Percentiles rank a stretch among this genome's conserved stretches.
Evolutionary conservation across 2,888 invertebrate species (phyloP).

Genomic region (Ochropleura leucogaster): DNA sequence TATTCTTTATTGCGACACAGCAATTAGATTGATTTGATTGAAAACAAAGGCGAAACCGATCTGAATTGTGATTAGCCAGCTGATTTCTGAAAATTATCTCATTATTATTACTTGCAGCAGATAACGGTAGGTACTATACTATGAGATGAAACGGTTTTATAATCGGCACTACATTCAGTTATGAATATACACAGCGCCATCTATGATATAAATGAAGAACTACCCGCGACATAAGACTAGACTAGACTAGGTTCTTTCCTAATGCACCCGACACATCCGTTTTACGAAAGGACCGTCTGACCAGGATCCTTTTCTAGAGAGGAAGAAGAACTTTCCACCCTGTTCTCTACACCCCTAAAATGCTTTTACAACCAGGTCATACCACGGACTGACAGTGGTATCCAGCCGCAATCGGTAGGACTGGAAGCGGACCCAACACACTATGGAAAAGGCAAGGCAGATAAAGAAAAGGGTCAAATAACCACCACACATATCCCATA

Average conservation of each 20-base stretch:
- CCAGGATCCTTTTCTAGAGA: no score
- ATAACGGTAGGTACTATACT: neutral
- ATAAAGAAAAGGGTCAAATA: neutral
- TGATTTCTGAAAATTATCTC: neutral
- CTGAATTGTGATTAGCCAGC: neutral
- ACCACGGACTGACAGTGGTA: neutral
- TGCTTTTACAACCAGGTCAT: no score
- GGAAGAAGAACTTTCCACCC: no score
- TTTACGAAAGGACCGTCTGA: no score
- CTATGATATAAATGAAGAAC: no score
- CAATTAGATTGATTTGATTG: neutral
- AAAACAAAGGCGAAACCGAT: neutral
- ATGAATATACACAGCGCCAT: no score
- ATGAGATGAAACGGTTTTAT: neutral
- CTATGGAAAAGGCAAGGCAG: neutral
- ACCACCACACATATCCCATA: no score
- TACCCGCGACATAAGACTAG: no score
- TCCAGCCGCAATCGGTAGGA: neutral
- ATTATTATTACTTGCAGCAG: neutral
- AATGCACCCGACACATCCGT: no score
- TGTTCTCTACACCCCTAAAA: no score
- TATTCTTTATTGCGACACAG: neutral
- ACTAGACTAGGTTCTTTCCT: no score
- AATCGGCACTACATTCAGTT: no score
- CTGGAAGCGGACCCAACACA: neutral